Evolutionary conservation across 2,113 vertebrate genomes (phyloP).

Genomic region (Sylvicapra grimmia): DNA sequence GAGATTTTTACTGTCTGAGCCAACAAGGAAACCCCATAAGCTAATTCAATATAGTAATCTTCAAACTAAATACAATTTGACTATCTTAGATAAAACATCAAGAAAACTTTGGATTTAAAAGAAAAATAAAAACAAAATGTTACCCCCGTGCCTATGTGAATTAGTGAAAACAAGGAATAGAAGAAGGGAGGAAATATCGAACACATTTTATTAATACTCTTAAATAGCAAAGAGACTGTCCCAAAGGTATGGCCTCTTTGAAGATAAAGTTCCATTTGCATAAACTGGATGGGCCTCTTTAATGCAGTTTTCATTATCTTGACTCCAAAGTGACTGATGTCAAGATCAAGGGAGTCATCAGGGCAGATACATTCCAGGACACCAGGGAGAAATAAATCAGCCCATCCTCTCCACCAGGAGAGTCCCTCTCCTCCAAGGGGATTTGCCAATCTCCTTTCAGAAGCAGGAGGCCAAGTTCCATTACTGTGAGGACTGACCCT

Average conservation of each 20-base stretch:
- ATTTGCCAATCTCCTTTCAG: constrained; percentile 67
- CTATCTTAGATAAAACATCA: not conserved
- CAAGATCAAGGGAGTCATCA: constrained; percentile 86
- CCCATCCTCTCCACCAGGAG: constrained; percentile 61
- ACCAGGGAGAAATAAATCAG: constrained; percentile 81
- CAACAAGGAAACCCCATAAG: not conserved
- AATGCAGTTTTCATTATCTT: constrained; percentile 84
- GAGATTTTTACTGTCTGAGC: not conserved
- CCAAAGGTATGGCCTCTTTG: constrained; percentile 77
- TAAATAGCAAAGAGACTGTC: constrained; percentile 68
- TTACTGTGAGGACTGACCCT: constrained; percentile 42
- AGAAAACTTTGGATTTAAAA: not conserved
- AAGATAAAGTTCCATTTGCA: constrained; percentile 82
- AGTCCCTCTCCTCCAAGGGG: constrained; percentile 62
- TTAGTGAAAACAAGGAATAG: not conserved
- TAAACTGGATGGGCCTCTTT: constrained; percentile 77
- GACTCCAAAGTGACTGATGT: constrained; percentile 80
- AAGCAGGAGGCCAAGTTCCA: constrained; percentile 78
- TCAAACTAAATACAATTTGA: not conserved
- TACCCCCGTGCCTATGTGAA: not conserved
- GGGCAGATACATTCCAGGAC: constrained; percentile 84
- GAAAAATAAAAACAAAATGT: not conserved
- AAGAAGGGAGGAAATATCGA: not conserved
- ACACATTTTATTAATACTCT: constrained; percentile 67
- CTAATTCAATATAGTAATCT: not conserved